Base-by-base conservation (phyloP, 2,888 invertebrate species). In the Hesperia comma region DNA sequence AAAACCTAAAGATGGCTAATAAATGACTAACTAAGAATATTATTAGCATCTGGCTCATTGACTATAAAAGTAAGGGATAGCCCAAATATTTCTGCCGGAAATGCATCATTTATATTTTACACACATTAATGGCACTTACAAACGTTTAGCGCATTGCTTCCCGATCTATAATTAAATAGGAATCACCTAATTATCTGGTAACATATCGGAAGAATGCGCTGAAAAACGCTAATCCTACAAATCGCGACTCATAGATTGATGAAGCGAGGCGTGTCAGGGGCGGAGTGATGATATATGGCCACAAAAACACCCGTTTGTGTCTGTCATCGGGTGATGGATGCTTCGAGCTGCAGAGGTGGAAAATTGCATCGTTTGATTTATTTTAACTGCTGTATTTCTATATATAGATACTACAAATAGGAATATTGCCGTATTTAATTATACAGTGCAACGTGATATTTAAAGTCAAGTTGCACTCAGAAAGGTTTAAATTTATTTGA, bases 281-380 rank as follows among this genome's bases (percentile, higher is more conserved):
- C 80, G 86, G 73, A 83, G 80, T 85, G 84, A 82, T 86, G 87
- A 87, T 84, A 69, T 75, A 87, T 77, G 77, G 69, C 8, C 63
- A 71, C 78, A 86, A 87, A 86, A 87, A 86, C 80, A 77, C 66
- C 74, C 76, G 71, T 79, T 80, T 79, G 82, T 81, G 77, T 49
- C 78, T 83, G 87, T 86, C 87, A 72, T 74, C 80, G 60, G 12
- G 60, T 88, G 86, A 89, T 87, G 71, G 72, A 88, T 84, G 78
- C 68, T 61, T 19, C 12, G 32, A 63, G 73, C 81, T 71, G 71
- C 71, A 72, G 77, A 85, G 82, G 82, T 85, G 82, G 83, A 79
- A 83, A 78, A 83, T 83, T 68, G 72, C 71, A 72, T 72, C 78
- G 70, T 81, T 84, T 85, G 82, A 84, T 86, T 84, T 85, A 81